Conservation (phyloP, 2,113 vertebrate genomes). For the Dolichallabes microphthalmus region DNA sequence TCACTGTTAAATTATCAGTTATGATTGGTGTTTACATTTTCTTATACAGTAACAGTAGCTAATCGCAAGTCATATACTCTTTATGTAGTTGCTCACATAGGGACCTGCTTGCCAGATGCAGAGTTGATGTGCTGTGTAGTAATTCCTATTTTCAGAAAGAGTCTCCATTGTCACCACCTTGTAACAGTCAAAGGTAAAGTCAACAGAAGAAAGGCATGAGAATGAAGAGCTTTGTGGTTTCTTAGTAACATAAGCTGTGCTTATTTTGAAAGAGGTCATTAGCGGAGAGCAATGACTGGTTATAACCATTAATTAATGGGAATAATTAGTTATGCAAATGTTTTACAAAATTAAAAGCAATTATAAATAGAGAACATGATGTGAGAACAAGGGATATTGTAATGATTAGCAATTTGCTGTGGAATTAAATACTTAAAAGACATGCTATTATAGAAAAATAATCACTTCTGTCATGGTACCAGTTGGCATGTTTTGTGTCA, state of each 20-base stretch:
- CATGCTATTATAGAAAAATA: background rate
- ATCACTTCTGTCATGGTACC: background rate
- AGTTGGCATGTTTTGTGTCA: background rate
- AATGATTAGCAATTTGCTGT: background rate
- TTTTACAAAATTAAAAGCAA: background rate
- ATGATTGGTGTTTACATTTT: background rate
- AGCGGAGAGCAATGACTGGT: background rate
- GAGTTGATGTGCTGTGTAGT: background rate
- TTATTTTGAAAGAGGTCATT: background rate
- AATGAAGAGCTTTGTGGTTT: background rate
- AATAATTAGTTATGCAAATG: background rate
- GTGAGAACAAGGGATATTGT: background rate
- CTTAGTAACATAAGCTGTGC: background rate
- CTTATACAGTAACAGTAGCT: background rate
- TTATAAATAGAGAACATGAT: background rate
- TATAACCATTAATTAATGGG: background rate
- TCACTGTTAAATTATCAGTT: background rate
- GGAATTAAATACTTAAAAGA: background rate
- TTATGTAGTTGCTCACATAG: background rate
- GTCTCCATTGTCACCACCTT: background rate
- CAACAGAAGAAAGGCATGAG: background rate
- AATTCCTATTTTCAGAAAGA: background rate
- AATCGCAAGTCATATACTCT: background rate
- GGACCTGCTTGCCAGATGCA: background rate
- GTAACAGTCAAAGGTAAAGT: background rate